These are phyloP conservation scores for Arizona elegans DNA, from an alignment of 2,113 vertebrate genomes.

Conservation along the genomic window DNA sequence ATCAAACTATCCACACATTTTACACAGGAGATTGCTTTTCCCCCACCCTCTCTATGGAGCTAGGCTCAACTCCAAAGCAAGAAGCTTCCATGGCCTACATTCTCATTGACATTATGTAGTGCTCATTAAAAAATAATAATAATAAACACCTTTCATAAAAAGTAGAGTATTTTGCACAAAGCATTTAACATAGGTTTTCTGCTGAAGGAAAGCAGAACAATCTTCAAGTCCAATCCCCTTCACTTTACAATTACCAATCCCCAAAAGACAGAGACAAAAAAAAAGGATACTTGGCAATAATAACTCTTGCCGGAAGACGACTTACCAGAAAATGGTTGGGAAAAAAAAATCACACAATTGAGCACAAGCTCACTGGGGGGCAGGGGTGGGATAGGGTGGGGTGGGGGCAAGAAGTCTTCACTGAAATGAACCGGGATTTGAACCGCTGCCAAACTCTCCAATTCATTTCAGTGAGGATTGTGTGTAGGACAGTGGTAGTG, in stretches of 20 bases:
- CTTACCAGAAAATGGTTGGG: conserved; percentile 67
- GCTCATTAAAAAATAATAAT: conserved; percentile 67
- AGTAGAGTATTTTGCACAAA: conserved; percentile 70
- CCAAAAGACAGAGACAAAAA: conserved; percentile 62
- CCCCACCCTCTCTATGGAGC: conserved; percentile 54
- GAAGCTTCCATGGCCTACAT: conserved; percentile 81
- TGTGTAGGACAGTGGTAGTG: not conserved
- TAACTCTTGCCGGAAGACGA: conserved; percentile 78
- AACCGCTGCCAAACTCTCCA: not conserved
- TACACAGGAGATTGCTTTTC: conserved; percentile 88
- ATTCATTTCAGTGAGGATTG: not conserved
- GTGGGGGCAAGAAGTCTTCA: not conserved
- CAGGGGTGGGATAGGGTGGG: rapidly evolving
- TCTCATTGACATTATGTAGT: conserved; percentile 93
- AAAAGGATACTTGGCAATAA: conserved; percentile 78
- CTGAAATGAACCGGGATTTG: not conserved
- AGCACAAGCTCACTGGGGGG: not conserved
- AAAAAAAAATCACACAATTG: conserved; percentile 45
- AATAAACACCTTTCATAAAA: conserved; percentile 63
- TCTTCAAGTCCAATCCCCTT: conserved; percentile 64
- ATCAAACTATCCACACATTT: conserved; percentile 89
- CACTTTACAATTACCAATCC: conserved; percentile 15
- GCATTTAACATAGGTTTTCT: conserved; percentile 51
- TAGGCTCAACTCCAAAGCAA: conserved; percentile 75
- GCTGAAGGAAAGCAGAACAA: conserved; percentile 46